Evolutionary conservation across 1,140 invertebrate species (phyloP).

Genomic region (Helicoverpa zea): DNA sequence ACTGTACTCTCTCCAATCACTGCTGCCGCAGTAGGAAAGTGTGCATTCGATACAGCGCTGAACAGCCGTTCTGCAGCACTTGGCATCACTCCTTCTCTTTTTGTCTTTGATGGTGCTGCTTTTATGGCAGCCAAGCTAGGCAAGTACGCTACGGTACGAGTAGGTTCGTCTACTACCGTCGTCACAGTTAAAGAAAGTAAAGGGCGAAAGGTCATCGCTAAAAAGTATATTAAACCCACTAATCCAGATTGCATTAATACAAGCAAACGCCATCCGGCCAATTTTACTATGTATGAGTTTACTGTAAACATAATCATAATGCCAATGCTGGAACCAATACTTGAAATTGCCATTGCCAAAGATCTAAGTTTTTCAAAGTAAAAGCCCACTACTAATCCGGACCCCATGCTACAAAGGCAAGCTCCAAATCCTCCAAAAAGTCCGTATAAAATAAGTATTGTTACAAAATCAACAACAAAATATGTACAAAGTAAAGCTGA

Average conservation of each 20-base stretch:
- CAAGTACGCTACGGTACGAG: slow-evolving; percentile 81
- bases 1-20: slow-evolving; percentile 65
- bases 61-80: slow-evolving; percentile 76
- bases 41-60: slow-evolving; percentile 75
- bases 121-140: slow-evolving; percentile 72
- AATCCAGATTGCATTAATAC: slow-evolving; percentile 91
- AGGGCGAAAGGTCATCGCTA: slow-evolving; percentile 75
- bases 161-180: slow-evolving; percentile 66
- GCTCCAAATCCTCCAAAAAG: slow-evolving; percentile 92
- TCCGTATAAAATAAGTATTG: slow-evolving; percentile 75
- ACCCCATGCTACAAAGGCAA: slow-evolving; percentile 88
- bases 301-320: slow-evolving; percentile 91
- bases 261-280: slow-evolving; percentile 91
- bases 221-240: slow-evolving; percentile 73
- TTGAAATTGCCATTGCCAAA: slow-evolving; percentile 92
- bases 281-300: slow-evolving; percentile 88
- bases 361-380: slow-evolving; percentile 94
- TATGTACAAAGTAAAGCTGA: slow-evolving; percentile 74
- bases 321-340: slow-evolving; percentile 93
- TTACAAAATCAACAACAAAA: slow-evolving; percentile 68
- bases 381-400: slow-evolving; percentile 92
- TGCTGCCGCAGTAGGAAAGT: slow-evolving; percentile 79
- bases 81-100: slow-evolving; percentile 61
- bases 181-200: slow-evolving; percentile 73
- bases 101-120: slow-evolving; percentile 53